Evolutionary conservation across 2,888 invertebrate species (phyloP).

Genomic region (Callosobruchus maculatus): DNA sequence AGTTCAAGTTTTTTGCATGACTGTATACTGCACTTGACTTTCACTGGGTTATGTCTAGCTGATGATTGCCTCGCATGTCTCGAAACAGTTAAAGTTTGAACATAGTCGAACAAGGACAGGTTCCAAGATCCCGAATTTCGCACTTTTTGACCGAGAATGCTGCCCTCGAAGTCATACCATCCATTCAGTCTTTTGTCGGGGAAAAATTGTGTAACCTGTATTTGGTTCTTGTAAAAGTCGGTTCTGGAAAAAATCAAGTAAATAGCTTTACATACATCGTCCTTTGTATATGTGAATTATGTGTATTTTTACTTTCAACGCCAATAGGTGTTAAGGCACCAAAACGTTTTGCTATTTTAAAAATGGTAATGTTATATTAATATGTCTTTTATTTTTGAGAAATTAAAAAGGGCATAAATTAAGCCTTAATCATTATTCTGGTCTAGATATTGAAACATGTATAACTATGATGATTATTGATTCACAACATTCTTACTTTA

Average conservation of each 20-base stretch:
- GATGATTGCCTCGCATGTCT: constrained; percentile 50
- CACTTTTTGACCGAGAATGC: constrained; percentile 59
- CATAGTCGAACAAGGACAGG: constrained; percentile 64
- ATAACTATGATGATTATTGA: too few relatives aligned
- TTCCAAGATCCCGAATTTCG: constrained; percentile 71
- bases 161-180: constrained; percentile 62
- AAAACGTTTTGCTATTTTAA: too few relatives aligned
- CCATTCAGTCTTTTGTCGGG: constrained; percentile 75
- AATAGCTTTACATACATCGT: not conserved
- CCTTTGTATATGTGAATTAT: too few relatives aligned
- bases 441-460: too few relatives aligned
- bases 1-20: constrained; percentile 73
- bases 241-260: constrained; percentile 54
- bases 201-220: constrained; percentile 78
- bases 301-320: too few relatives aligned
- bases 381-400: too few relatives aligned
- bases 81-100: constrained; percentile 64
- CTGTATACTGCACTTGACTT: constrained; percentile 69
- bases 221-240: constrained; percentile 60
- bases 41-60: constrained; percentile 43
- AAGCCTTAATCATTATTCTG: too few relatives aligned
- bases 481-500: too few relatives aligned
- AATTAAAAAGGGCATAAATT: too few relatives aligned
- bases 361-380: too few relatives aligned
- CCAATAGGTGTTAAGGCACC: too few relatives aligned